Evolutionary conservation across 2,113 vertebrate species (phyloP).

Genomic region (Phrynosoma platyrhinos): DNA sequence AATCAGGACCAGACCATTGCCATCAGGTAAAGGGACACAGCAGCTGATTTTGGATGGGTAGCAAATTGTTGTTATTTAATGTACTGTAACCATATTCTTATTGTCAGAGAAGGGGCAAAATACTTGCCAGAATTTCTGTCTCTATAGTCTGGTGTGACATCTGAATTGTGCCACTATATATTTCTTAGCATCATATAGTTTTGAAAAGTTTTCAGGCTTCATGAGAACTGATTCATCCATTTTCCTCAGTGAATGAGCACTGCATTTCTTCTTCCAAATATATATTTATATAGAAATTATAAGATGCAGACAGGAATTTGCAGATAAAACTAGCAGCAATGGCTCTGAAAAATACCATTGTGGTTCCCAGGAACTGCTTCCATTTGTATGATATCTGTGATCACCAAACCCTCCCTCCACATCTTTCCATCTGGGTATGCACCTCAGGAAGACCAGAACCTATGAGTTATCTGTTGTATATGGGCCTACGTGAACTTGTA

Average conservation of each 20-base stretch:
- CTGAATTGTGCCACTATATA: not conserved
- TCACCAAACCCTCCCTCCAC: not conserved
- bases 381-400: not conserved
- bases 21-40: not conserved
- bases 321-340: not conserved
- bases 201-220: not conserved
- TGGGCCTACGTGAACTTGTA: not conserved
- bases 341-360: not conserved
- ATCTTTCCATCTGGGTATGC: not conserved
- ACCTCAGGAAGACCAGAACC: too few species aligned
- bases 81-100: too few species aligned
- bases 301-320: not conserved
- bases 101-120: too few species aligned
- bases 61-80: not conserved
- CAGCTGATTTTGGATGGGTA: not conserved
- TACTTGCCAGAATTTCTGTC: too few species aligned
- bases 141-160: not conserved
- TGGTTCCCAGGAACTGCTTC: slow-evolving; percentile 4
- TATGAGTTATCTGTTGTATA: not conserved
- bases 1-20: not conserved
- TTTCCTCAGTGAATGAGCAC: not conserved
- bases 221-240: not conserved
- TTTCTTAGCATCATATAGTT: not conserved
- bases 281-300: not conserved
- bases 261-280: not conserved